Evolutionary conservation across 30 jellyfish, hydroid and myxozoan species (phyloP), one percentile per base, ranked within the genome.

Genomic region (Morbakka virulenta): DNA sequence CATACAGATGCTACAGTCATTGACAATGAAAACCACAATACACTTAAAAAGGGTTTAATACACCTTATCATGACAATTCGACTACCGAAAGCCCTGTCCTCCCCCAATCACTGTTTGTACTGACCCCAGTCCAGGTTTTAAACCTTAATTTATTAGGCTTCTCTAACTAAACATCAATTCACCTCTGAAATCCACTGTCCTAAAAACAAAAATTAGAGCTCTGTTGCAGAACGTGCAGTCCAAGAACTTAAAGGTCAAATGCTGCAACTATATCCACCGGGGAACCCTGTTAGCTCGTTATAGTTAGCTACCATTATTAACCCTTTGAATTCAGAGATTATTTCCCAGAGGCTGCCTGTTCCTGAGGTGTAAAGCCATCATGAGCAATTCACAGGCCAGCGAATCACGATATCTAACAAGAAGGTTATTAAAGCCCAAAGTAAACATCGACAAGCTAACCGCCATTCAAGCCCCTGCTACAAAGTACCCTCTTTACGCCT

Each of bases 41-140:
- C 87, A 4, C 47, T 80, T 1, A 77, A 65, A 2, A 67, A 36
- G 11, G 91, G 47, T 14, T 47, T 80, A 27, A 29, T 80, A 2
- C 30, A 30, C 6, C 36, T 80, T 23, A 25, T 20, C 32, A 9
- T 80, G 3, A 29, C 28, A 21, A 20, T 76, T 14, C 36, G 25
- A 21, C 74, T 81, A 14, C 12, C 47, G 2, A 66, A 50, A 11
- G 87, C 65, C n/a, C n/a, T n/a, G n/a, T n/a, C n/a, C n/a, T 6
- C 79, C 91, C 1, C 32, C 87, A 2, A 72, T 32, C 64, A 32
- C 23, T 0, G 51, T 66, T 29, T 81, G 84, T 2, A 62, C 63
- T 49, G 87, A 80, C 68, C 29, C 87, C 17, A 85, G 85, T 2
- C 87, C 87, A n/a, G 91, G 87, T 17, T 67, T 80, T 31, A 36